phyloP scores from a whole-genome alignment of 2,113 vertebrate genomes.

The Caranx melampygus region DNA sequence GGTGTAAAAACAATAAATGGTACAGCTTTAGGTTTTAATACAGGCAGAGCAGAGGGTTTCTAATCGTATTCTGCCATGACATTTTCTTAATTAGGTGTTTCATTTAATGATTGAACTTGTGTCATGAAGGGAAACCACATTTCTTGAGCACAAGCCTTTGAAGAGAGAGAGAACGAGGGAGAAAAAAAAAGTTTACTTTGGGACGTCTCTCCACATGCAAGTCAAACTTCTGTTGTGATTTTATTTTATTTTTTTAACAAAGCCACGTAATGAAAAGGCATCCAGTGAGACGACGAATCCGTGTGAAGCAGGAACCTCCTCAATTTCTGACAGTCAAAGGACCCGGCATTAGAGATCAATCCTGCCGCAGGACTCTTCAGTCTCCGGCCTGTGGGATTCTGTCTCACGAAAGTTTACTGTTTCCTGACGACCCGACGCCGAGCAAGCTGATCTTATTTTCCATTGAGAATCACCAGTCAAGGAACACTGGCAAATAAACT shows the following conservation, averaged over 20 bases:
- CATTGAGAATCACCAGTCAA: conserved; percentile 22
- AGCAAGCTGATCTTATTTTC: conserved; percentile 16
- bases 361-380: conserved; percentile 2
- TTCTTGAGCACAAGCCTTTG: neutral
- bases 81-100: neutral
- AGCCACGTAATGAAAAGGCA: conserved; percentile 16
- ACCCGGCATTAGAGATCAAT: conserved; percentile 9
- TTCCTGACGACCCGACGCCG: conserved; percentile 17
- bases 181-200: neutral
- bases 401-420: conserved; percentile 14
- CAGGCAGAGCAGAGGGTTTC: too few species aligned
- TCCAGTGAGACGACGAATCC: conserved; percentile 18
- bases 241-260: neutral
- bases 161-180: neutral
- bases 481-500: conserved; percentile 7
- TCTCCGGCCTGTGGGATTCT: conserved; percentile 6
- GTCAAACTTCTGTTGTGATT: conserved; percentile 7
- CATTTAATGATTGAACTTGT: neutral
- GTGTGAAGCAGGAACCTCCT: conserved; percentile 17
- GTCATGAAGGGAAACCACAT: neutral
- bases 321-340: conserved; percentile 17
- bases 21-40: neutral
- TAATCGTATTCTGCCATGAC: neutral
- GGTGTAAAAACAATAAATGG: neutral
- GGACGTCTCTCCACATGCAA: conserved; percentile 5